Base-by-base conservation (phyloP, 2,797 vertebrate species). In the Champsocephalus gunnari region DNA sequence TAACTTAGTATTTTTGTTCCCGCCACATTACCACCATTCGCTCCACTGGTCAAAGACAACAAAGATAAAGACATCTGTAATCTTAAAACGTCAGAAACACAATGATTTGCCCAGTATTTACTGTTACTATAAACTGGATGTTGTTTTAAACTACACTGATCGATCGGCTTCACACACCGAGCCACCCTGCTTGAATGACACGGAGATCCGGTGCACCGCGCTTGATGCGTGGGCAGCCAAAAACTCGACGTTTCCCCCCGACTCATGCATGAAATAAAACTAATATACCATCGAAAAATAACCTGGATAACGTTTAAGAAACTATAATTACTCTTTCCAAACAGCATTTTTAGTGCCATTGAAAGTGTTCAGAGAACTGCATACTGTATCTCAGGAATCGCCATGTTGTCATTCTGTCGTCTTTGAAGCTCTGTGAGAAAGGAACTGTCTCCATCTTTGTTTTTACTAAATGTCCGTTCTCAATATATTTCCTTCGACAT, bases 391-490 rank as follows among this genome's bases (percentile, higher is more conserved):
- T 91, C 77, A 82, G 89, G 92, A 90, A 87, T 93, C 95, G 95
- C 95, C 95, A 96, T 96, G 95, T 95, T 96, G 95, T 95, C 94
- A 93, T 93, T 92, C 93, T 93, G 93, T 94, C 91, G 92, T 94
- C 93, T 94, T 92, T 94, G 94, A 91, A 94, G 93, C 92, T 84
- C 89, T 89, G 91, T 88, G 91, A 93, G 93, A 90, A 92, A 92
- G 92, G 88, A 93, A 94, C 93, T 63, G 92, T 94, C 94, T 95
- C 94, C 94, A 95, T 95, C 94, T 96, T 96, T 95, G 94, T 94
- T 93, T 94, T 90, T 89, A 87, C 90, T 93, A 93, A 87, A 93
- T 95, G 93, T 95, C 94, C 95, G 92, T 89, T 93, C 87, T 86
- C 90, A 83, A 76, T 87, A 84, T 85, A 70, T 91, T 83, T 91